Conservation (phyloP, 2,797 vertebrate species). For the Cossypha caffra region DNA sequence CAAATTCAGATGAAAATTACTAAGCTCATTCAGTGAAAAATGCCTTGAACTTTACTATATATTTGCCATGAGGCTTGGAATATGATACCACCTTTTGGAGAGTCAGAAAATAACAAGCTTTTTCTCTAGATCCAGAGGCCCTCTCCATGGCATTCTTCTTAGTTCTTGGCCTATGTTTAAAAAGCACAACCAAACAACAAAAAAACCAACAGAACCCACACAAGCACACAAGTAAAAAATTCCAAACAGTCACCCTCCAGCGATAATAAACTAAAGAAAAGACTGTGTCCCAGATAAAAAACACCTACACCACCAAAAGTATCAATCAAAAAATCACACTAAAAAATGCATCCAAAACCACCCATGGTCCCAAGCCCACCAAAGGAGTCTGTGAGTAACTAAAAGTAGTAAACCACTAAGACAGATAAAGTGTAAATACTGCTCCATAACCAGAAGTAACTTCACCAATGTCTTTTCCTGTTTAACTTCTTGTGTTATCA, state of each 20-base stretch:
- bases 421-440: background rate
- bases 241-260: background rate
- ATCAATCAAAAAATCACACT: background rate
- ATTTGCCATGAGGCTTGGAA: background rate
- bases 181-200: background rate
- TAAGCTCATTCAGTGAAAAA: background rate
- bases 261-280: background rate
- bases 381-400: background rate
- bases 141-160: background rate
- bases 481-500: background rate
- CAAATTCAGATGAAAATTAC: background rate
- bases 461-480: background rate
- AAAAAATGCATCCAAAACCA: fast-evolving
- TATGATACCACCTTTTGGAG: background rate
- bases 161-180: background rate
- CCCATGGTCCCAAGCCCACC: fast-evolving
- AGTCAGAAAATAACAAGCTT: background rate
- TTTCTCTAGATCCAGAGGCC: background rate
- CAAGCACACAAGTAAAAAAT: background rate
- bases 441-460: background rate
- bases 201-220: background rate
- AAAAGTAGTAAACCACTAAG: background rate
- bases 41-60: background rate
- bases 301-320: background rate
- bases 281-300: background rate